These are phyloP conservation scores for Drosophila sulfurigaster DNA, from an alignment of 1,140 invertebrate genomes.

Conservation along the genomic window DNA sequence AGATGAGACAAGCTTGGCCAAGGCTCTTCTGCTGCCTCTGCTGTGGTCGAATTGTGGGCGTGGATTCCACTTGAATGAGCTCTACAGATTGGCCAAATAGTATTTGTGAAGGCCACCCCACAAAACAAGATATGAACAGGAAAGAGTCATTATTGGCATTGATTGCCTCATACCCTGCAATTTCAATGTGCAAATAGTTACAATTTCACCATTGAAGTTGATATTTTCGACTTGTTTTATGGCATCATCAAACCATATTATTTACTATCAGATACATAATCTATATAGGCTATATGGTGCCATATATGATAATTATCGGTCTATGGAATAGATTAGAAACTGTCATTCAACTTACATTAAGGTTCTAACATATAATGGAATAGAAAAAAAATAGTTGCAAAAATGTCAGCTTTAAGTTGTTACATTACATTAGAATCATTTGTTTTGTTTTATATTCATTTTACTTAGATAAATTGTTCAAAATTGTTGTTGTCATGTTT, in stretches of 20 bases:
- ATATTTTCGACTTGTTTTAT: neutral
- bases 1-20: constrained; percentile 18
- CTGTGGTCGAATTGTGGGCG: constrained; percentile 24
- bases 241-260: neutral
- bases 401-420: no score
- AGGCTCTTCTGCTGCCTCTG: constrained; percentile 1
- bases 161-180: constrained; percentile 6
- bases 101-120: constrained; percentile 36
- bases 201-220: neutral
- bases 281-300: neutral
- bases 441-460: no score
- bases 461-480: no score
- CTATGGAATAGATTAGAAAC: neutral
- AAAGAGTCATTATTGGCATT: constrained; percentile 11
- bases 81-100: constrained; percentile 19
- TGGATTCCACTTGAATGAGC: constrained; percentile 29
- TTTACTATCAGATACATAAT: constrained; percentile 2
- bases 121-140: constrained; percentile 31
- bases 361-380: neutral
- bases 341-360: neutral
- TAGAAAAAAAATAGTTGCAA: no score
- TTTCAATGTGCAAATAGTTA: neutral
- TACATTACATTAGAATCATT: no score
- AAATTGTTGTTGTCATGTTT: no score
- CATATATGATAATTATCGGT: neutral